Evolutionary conservation across 2,888 invertebrate species (phyloP).

Genomic region (Hartigia nigra): DNA sequence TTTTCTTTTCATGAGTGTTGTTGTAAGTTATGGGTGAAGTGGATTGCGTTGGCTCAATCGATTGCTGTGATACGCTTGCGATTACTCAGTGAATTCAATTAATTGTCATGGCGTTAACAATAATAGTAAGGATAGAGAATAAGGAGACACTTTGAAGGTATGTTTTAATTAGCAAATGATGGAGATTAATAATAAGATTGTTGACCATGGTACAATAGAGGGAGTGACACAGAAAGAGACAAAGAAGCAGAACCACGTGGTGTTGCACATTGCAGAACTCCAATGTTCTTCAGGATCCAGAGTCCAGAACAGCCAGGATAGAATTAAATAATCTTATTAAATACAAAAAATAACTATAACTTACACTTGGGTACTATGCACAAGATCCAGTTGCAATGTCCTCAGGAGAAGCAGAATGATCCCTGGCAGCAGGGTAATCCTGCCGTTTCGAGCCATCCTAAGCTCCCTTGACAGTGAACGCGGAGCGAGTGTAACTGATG

Average conservation of each 20-base stretch:
- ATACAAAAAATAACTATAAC: neutral
- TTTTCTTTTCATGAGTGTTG: neutral
- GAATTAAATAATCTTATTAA: neutral
- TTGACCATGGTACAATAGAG: neutral
- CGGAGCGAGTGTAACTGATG: conserved; percentile 50
- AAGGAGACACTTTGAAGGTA: neutral
- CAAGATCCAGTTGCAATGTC: neutral
- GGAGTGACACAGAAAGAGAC: neutral
- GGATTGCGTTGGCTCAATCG: neutral
- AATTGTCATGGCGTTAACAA: neutral
- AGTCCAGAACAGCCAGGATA: neutral
- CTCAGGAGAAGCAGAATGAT: conserved; percentile 11
- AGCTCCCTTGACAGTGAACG: conserved; percentile 47
- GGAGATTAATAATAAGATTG: neutral
- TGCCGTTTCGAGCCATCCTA: conserved; percentile 43
- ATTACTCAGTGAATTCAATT: neutral
- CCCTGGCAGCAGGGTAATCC: conserved; percentile 14
- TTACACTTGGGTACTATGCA: neutral
- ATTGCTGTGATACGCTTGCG: neutral
- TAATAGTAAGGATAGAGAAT: neutral
- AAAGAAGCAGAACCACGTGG: neutral
- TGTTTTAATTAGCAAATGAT: neutral
- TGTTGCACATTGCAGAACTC: neutral
- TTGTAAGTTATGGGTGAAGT: neutral
- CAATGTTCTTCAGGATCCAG: neutral